These are phyloP conservation scores for Charanyca ferruginea DNA, from an alignment of 2,888 invertebrate genomes.

Conservation along the genomic window DNA sequence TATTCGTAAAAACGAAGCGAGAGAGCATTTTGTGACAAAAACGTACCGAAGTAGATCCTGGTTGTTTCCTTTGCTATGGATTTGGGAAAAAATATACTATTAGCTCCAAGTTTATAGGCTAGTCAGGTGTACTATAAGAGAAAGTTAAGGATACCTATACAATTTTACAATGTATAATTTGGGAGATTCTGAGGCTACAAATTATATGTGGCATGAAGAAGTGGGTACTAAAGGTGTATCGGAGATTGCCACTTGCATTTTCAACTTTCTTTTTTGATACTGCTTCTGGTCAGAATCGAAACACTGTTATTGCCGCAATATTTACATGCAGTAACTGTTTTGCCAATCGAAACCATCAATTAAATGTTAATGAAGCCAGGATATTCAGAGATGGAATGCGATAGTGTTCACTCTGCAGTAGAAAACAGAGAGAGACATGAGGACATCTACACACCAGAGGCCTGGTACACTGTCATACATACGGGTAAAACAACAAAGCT, in stretches of 20 bases:
- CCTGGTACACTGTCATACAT: conserved; percentile 1
- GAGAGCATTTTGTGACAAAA: conserved; percentile 13
- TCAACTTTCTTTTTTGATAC: conserved; percentile 45
- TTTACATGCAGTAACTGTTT: conserved; percentile 40
- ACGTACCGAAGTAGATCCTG: conserved; percentile 12
- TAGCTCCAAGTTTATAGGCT: conserved; percentile 8
- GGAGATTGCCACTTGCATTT: conserved; percentile 13
- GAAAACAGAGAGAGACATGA: conserved; percentile 1
- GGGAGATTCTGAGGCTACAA: background rate
- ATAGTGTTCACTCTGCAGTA: conserved; percentile 9
- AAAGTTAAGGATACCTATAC: conserved; percentile 10
- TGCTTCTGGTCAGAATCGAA: conserved; percentile 28
- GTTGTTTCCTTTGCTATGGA: conserved; percentile 17
- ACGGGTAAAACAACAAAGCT: conserved; percentile 1
- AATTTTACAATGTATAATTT: conserved; percentile 1
- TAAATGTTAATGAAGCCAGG: conserved; percentile 8
- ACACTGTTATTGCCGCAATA: conserved; percentile 28
- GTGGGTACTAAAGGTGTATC: conserved; percentile 13
- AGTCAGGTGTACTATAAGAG: conserved; percentile 10
- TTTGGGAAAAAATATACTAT: conserved; percentile 17
- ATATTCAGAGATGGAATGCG: conserved; percentile 11
- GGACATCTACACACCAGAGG: conserved; percentile 1
- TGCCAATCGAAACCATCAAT: conserved; percentile 16
- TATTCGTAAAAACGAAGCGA: conserved; percentile 18
- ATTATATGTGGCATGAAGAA: background rate